These are phyloP conservation scores for Pterobdella sp. DNA, from an alignment of 2,888 invertebrate species.

Conservation along the genomic window DNA sequence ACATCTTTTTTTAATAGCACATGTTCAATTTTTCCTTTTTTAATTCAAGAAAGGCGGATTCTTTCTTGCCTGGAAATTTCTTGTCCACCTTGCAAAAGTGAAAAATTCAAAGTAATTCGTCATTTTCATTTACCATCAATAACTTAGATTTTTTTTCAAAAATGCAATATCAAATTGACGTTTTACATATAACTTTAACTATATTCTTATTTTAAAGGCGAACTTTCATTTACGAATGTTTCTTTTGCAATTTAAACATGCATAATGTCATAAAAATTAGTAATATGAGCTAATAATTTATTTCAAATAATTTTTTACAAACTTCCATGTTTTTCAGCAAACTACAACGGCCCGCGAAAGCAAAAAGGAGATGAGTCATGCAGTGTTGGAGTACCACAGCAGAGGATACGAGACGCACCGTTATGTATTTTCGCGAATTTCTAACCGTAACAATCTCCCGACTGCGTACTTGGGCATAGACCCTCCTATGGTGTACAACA, in stretches of 20 bases:
- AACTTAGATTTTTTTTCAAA: not conserved
- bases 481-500: slow-evolving; percentile 8
- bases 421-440: slow-evolving; percentile 26
- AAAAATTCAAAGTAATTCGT: not conserved
- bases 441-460: slow-evolving; percentile 10
- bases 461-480: not conserved
- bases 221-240: no score
- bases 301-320: not conserved
- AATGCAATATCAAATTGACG: not conserved
- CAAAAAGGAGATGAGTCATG: slow-evolving; percentile 25
- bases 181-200: no score
- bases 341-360: not conserved
- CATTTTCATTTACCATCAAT: no score
- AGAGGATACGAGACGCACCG: slow-evolving; percentile 26
- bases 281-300: no score
- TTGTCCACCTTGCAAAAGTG: slow-evolving; percentile 12
- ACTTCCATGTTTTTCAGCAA: not conserved
- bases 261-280: no score
- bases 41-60: not conserved
- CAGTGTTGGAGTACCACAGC: slow-evolving; percentile 24
- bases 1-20: slow-evolving; percentile 15
- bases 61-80: not conserved
- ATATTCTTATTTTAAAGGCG: no score
- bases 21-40: not conserved
- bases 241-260: no score